Evolutionary conservation across 2,888 invertebrate genomes (phyloP).

Genomic region (Athrips mouffetella): DNA sequence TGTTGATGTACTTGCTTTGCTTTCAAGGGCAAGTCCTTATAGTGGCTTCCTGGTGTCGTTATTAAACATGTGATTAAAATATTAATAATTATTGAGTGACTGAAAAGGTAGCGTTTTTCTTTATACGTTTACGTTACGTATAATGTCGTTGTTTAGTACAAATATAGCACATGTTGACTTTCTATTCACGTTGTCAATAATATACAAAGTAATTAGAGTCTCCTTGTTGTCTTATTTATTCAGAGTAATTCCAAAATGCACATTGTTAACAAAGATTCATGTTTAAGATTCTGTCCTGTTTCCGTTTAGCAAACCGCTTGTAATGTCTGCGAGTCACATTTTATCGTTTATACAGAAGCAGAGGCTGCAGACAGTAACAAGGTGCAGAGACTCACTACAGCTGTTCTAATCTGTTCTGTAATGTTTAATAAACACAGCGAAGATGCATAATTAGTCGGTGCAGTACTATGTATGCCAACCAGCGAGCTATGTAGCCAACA

Average conservation of each 20-base stretch:
- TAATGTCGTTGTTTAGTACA: background rate
- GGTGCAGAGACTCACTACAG: conserved; percentile 28
- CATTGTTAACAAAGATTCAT: background rate
- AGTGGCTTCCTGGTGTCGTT: conserved; percentile 1
- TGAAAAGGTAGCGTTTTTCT: too few relatives aligned
- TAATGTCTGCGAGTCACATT: conserved; percentile 11
- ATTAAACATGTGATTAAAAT: background rate
- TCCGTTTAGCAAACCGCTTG: background rate
- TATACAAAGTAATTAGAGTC: too few relatives aligned
- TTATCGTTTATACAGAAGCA: conserved; percentile 14
- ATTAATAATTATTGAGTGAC: background rate
- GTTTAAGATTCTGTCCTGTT: background rate
- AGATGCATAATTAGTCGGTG: conserved; percentile 28
- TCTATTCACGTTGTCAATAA: too few relatives aligned
- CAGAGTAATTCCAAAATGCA: background rate
- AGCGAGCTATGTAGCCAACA: conserved; percentile 20
- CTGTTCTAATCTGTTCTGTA: conserved; percentile 29
- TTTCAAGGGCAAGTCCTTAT: conserved; percentile 2
- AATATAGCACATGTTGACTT: background rate
- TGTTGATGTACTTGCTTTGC: background rate
- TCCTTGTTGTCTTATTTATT: too few relatives aligned
- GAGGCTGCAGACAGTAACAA: conserved; percentile 21
- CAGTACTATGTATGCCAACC: conserved; percentile 18
- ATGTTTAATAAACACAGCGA: conserved; percentile 26
- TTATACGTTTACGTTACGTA: background rate